These are phyloP conservation scores for Epinephelus moara DNA, from an alignment of 2,113 vertebrate species.

Conservation along the genomic window DNA sequence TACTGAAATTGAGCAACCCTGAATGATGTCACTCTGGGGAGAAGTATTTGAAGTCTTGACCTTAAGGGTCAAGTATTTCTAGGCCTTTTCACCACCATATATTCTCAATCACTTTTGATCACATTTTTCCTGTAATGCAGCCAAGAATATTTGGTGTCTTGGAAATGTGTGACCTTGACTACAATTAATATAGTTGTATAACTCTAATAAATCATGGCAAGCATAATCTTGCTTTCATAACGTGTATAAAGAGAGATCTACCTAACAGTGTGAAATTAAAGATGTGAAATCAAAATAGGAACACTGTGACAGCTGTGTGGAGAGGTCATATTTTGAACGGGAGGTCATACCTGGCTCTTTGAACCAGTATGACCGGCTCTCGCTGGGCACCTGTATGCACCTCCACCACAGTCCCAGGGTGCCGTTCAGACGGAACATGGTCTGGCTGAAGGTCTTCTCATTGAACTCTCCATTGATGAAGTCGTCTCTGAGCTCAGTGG, in stretches of 20 bases:
- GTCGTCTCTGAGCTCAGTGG: slow-evolving; percentile 77
- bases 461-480: slow-evolving; percentile 84
- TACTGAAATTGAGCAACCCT: too few relatives aligned
- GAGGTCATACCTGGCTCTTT: slow-evolving; percentile 85
- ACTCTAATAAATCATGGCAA: too few relatives aligned
- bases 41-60: too few relatives aligned
- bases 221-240: background rate
- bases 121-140: background rate
- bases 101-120: background rate
- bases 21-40: too few relatives aligned
- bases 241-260: background rate
- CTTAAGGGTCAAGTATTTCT: too few relatives aligned
- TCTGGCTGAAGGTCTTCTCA: slow-evolving; percentile 87
- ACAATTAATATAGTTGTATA: too few relatives aligned
- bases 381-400: slow-evolving; percentile 86
- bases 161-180: too few relatives aligned
- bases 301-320: background rate
- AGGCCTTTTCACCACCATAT: too few relatives aligned
- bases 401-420: slow-evolving; percentile 94
- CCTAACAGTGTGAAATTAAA: background rate
- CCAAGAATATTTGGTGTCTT: background rate
- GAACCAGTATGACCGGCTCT: slow-evolving; percentile 81
- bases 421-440: slow-evolving; percentile 89
- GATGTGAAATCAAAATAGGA: too few relatives aligned
- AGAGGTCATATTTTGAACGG: background rate